A percentile compares a stretch with the other conserved stretches of the same genome.
Conservation (phyloP, 2,797 vertebrate genomes). For the Brachyalestes nurse region DNA sequence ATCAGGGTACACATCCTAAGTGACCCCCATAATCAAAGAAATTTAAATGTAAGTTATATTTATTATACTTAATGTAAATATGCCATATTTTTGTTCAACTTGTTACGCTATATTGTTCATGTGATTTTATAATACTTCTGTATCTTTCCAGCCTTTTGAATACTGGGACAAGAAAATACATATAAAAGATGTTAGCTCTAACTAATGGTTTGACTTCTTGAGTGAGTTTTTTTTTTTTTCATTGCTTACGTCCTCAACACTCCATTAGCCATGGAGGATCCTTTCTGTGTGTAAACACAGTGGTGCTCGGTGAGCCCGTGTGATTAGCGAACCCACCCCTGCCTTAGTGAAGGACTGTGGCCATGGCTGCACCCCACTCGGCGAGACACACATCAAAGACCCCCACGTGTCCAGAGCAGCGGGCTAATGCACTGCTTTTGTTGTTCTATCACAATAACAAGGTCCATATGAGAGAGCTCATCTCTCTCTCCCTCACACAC, state of each 20-base stretch:
- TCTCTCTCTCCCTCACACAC: constrained; percentile 35
- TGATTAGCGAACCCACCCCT: constrained; percentile 76
- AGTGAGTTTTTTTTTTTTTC: constrained; percentile 49
- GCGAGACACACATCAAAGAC: constrained; percentile 81
- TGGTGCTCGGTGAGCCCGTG: constrained; percentile 64
- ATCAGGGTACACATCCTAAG: background rate
- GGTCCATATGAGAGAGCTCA: constrained; percentile 76
- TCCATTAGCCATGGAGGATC: constrained; percentile 70
- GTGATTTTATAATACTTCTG: background rate
- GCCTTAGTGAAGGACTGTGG: constrained; percentile 75
- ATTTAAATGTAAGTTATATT: constrained; percentile 12
- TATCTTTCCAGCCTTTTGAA: constrained; percentile 9
- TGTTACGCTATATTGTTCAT: background rate
- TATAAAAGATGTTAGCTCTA: constrained; percentile 26
- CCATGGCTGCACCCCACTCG: constrained; percentile 73
- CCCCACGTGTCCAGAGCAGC: constrained; percentile 71
- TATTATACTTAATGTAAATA: constrained; percentile 20
- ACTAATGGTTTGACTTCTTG: constrained; percentile 53
- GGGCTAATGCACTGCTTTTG: constrained; percentile 81
- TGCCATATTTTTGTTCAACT: background rate
- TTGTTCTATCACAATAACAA: constrained; percentile 80
- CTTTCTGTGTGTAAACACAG: constrained; percentile 76
- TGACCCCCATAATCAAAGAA: background rate
- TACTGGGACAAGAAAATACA: constrained; percentile 29
- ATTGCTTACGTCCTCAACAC: constrained; percentile 55